These are phyloP conservation scores for Leptestheria dahalacensis DNA, from an alignment of 1,140 invertebrate species.

Conservation along the genomic window DNA sequence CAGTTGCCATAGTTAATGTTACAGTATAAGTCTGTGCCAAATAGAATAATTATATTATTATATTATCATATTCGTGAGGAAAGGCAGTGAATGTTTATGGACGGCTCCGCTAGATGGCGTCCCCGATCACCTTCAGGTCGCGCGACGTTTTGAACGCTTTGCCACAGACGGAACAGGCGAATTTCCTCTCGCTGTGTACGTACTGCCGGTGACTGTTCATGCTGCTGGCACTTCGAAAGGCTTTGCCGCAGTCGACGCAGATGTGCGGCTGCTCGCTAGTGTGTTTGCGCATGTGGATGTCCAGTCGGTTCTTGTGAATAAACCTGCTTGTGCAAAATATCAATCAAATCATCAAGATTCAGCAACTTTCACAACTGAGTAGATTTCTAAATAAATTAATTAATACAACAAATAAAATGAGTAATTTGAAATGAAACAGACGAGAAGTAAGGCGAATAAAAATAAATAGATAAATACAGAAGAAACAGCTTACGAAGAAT, in stretches of 20 bases:
- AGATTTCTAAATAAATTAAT: too few relatives aligned
- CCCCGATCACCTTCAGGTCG: background rate
- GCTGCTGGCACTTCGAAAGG: conserved; percentile 35
- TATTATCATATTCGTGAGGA: too few relatives aligned
- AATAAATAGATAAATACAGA: too few relatives aligned
- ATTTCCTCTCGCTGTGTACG: conserved; percentile 6
- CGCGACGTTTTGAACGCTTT: conserved; percentile 5
- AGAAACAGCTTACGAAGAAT: background rate
- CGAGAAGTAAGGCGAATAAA: too few relatives aligned
- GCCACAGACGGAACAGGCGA: background rate
- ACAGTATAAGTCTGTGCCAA: too few relatives aligned
- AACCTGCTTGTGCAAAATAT: conserved; percentile 35
- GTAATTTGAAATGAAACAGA: too few relatives aligned
- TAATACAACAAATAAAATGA: too few relatives aligned
- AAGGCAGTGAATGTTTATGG: too few relatives aligned
- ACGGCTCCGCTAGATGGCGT: background rate
- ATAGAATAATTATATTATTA: too few relatives aligned
- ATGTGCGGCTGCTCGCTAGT: conserved; percentile 68
- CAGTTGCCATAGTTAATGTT: too few relatives aligned
- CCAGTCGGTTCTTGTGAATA: conserved; percentile 35
- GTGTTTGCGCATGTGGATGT: conserved; percentile 48
- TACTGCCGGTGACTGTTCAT: conserved; percentile 11
- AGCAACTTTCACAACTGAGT: background rate
- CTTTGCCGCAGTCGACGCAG: conserved; percentile 68
- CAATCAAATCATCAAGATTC: background rate